Base-by-base conservation (phyloP, 2,113 vertebrate genomes). In the Onychostoma macrolepis region DNA sequence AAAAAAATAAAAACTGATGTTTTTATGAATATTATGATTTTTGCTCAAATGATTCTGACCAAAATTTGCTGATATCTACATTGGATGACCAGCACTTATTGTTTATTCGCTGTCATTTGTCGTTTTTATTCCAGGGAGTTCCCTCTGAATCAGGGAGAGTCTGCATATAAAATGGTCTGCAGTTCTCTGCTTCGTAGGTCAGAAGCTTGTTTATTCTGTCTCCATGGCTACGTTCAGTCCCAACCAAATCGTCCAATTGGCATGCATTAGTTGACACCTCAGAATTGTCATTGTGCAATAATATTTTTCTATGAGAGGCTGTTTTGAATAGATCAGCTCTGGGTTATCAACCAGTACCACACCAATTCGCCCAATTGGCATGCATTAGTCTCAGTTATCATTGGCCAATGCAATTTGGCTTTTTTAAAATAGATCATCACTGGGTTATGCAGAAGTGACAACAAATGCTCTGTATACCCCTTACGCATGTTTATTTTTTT, bases 101-200 rank as follows among this genome's bases (percentile, higher is more conserved):
- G 97, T 97, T 99, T 96, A 99, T 98, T 98, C 97, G 95, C 94
- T 95, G 95, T 95, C 94, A 89, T 89, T 89, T 87, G 86, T 96
- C 94, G 90, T 95, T 96, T 96, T 98, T 98, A 98, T 99, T 99
- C 97, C 97, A 99, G 98, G 98, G 98, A 95, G 97, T 98, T 99
- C 97, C 97, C 98, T 99, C 97, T 99, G 97, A 99, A 98, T 97
- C 98, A 99, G 98, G 97, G 98, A 97, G 97, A 98, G 97, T 99
- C 97, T 99, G 97, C 98, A 99, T 99, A 98, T 98, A 98, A 99
- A 99, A 99, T 99, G 98, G 98, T 98, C 97, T 98, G 98, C 98
- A 99, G 97, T 99, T 99, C 97, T 98, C 97, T 99, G 97, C 97
- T 99, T 98, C 97, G 98, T 99, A 99, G 97, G 97, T 99, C 99